These are phyloP conservation scores for Philypnodon macrostomus DNA, from an alignment of 2,797 vertebrate genomes.

Conservation along the genomic window DNA sequence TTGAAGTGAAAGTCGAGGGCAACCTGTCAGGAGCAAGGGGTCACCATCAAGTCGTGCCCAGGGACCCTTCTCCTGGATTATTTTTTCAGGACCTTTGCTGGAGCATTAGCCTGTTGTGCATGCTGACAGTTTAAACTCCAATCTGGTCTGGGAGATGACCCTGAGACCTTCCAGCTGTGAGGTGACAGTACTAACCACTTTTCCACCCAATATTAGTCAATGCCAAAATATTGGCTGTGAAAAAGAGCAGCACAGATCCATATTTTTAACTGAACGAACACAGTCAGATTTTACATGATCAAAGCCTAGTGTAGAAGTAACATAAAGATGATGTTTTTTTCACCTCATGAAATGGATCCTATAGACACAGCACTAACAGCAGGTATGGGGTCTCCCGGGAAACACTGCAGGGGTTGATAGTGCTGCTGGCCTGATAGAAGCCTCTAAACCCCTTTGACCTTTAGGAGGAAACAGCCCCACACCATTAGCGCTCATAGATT, in stretches of 20 bases:
- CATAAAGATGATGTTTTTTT: background rate
- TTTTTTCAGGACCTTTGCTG: no score
- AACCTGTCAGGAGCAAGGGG: no score
- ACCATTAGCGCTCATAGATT: constrained; percentile 45
- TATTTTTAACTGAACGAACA: background rate
- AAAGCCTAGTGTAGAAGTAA: background rate
- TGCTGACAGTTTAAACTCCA: no score
- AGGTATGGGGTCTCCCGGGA: constrained; percentile 33
- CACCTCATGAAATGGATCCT: background rate
- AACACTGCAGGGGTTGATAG: constrained; percentile 40
- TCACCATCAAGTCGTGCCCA: no score
- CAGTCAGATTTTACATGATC: constrained; percentile 1
- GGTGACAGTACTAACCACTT: no score
- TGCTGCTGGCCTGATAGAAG: constrained; percentile 50
- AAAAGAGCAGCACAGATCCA: background rate
- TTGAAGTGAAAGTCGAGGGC: no score
- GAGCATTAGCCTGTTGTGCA: no score
- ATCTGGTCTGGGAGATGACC: no score
- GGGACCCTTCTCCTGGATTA: no score
- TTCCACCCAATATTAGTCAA: no score
- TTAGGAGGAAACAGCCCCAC: constrained; percentile 24
- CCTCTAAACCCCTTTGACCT: constrained; percentile 34
- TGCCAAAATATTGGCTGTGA: background rate
- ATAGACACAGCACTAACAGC: background rate
- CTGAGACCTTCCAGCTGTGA: no score